Evolutionary conservation across 2,888 invertebrate species (phyloP).

Genomic region (Caenorhabditis sp.): DNA sequence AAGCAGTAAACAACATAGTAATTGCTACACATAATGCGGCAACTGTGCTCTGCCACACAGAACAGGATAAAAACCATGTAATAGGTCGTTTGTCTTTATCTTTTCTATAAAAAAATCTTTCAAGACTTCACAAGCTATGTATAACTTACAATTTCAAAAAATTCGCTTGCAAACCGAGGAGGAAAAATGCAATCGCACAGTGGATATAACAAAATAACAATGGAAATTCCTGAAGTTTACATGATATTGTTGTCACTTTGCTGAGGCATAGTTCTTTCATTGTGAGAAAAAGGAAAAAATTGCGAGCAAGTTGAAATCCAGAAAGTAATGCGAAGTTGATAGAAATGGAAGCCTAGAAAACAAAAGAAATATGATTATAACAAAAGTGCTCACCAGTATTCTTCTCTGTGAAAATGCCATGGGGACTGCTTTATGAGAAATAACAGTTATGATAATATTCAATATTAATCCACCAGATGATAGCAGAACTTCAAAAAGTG

Average conservation of each 20-base stretch:
- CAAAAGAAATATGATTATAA: no score
- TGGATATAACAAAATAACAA: constrained; percentile 53
- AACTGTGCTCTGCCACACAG: constrained; percentile 50
- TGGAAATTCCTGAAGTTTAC: constrained; percentile 53
- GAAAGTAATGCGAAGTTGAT: constrained; percentile 42
- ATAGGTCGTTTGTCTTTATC: constrained; percentile 25
- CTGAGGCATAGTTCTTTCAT: constrained; percentile 46
- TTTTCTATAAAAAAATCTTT: constrained; percentile 14
- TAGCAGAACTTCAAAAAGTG: constrained; percentile 27
- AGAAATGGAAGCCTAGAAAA: constrained; percentile 32
- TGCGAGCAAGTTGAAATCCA: constrained; percentile 44
- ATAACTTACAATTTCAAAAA: constrained; percentile 30
- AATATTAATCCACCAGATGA: constrained; percentile 26
- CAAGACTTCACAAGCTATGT: neutral
- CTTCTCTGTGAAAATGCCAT: constrained; percentile 44
- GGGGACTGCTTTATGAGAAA: constrained; percentile 42
- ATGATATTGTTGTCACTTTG: constrained; percentile 42
- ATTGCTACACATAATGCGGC: constrained; percentile 38
- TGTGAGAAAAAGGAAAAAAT: constrained; percentile 40
- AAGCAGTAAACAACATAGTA: constrained; percentile 51
- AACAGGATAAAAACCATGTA: constrained; percentile 42
- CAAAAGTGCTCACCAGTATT: constrained; percentile 40
- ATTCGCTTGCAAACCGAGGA: constrained; percentile 30
- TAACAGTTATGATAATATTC: constrained; percentile 41
- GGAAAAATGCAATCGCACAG: constrained; percentile 26